Evolutionary conservation across 2,113 vertebrate genomes (phyloP).

Genomic region (Hucho hucho): DNA sequence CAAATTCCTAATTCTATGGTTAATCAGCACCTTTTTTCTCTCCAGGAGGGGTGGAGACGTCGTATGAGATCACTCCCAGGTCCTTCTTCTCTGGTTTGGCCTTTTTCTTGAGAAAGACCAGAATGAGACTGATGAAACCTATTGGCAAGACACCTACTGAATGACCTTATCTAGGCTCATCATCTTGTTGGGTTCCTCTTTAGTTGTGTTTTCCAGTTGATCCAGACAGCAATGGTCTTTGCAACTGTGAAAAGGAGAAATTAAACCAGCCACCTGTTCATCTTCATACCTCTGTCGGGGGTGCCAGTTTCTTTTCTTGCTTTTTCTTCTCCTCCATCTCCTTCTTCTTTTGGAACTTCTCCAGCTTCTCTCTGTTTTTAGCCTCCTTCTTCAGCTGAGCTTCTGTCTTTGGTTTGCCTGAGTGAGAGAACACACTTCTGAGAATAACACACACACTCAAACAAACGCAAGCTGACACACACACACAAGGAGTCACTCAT

Average conservation of each 20-base stretch:
- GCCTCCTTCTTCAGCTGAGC: conserved; percentile 91
- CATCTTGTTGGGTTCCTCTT: neutral
- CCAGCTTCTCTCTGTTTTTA: conserved; percentile 88
- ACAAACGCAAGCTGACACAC: neutral
- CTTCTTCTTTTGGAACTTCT: conserved; percentile 92
- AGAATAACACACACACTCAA: neutral
- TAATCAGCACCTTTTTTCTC: conserved; percentile 79
- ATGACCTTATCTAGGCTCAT: neutral
- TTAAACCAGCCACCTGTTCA: neutral
- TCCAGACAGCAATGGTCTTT: neutral
- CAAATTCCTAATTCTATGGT: neutral
- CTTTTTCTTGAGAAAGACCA: conserved; percentile 76
- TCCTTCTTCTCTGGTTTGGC: conserved; percentile 87
- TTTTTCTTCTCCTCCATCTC: conserved; percentile 83
- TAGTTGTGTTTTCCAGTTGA: too few species aligned
- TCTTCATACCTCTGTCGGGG: conserved; percentile 70
- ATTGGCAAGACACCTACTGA: neutral
- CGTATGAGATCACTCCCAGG: conserved; percentile 79
- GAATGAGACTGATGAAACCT: neutral
- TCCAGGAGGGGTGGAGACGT: conserved; percentile 72
- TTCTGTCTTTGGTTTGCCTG: conserved; percentile 80
- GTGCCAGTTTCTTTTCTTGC: conserved; percentile 76
- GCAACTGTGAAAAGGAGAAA: neutral
- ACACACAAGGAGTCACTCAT: neutral
- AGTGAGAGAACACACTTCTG: conserved; percentile 9